A percentile compares a stretch with the other conserved stretches of the same genome.
Evolutionary conservation across 2,797 vertebrate species (phyloP).

Genomic region (Margarornis squamiger): DNA sequence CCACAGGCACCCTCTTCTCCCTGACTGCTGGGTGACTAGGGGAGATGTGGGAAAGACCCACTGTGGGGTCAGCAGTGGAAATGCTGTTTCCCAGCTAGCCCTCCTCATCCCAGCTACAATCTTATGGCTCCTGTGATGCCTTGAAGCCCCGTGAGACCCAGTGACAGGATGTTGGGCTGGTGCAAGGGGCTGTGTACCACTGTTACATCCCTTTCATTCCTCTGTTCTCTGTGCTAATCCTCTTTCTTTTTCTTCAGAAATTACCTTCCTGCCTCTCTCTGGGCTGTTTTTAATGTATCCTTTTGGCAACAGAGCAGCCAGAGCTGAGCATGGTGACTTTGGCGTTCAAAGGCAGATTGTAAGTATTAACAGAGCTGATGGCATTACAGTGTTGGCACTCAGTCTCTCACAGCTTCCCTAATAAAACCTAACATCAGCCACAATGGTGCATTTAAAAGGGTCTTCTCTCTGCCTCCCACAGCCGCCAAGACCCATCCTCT

Average conservation of each 20-base stretch:
- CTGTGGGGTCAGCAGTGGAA: background rate
- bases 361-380: background rate
- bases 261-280: background rate
- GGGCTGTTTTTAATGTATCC: background rate
- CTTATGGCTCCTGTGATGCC: background rate
- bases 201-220: background rate
- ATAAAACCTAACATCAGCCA: background rate
- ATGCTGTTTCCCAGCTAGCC: background rate
- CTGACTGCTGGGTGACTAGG: background rate
- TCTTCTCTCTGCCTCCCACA: background rate
- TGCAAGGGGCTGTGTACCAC: rapidly evolving
- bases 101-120: background rate
- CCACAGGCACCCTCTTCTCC: background rate
- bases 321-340: background rate
- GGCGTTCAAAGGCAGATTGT: background rate
- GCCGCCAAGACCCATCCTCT: background rate
- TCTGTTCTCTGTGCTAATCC: background rate
- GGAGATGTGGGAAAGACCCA: background rate
- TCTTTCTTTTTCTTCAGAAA: background rate
- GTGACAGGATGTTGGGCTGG: background rate
- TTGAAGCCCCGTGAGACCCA: background rate
- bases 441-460: background rate
- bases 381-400: background rate
- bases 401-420: background rate
- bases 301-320: background rate